Evolutionary conservation across 35 echinoderm and acorn worm genomes (phyloP).

Genomic region (Heliocidaris erythrogramma): DNA sequence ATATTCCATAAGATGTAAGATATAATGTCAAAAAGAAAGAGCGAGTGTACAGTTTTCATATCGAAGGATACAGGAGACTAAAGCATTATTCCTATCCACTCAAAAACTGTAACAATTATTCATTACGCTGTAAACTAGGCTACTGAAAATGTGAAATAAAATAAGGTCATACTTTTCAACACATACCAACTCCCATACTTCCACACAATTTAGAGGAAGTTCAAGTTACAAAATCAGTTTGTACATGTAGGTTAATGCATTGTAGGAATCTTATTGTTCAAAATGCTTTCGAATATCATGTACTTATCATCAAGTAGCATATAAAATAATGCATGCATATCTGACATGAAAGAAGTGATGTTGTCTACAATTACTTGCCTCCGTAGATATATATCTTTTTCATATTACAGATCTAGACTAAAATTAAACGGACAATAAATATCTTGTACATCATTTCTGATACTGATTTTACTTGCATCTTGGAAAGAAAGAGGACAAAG

Average conservation of each 20-base stretch:
- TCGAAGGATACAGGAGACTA: neutral
- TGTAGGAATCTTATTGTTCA: neutral
- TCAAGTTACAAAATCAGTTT: neutral
- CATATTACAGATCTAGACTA: too few species aligned
- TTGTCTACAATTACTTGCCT: neutral
- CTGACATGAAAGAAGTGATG: neutral
- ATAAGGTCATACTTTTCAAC: neutral
- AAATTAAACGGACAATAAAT: too few species aligned
- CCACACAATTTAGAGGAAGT: neutral
- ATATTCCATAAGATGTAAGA: neutral
- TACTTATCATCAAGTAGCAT: neutral
- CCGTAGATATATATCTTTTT: too few species aligned
- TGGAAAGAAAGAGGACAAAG: neutral
- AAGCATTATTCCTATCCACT: neutral
- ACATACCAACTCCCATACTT: neutral
- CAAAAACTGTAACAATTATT: neutral
- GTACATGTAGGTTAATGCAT: neutral
- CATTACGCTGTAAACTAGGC: neutral
- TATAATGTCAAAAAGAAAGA: neutral
- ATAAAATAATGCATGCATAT: neutral
- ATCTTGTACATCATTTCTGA: neutral
- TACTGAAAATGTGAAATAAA: neutral
- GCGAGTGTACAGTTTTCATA: too few species aligned
- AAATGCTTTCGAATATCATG: neutral
- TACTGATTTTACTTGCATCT: neutral